Evolutionary conservation across 2,888 invertebrate species (phyloP).

Genomic region (Ennomos quercinarius): DNA sequence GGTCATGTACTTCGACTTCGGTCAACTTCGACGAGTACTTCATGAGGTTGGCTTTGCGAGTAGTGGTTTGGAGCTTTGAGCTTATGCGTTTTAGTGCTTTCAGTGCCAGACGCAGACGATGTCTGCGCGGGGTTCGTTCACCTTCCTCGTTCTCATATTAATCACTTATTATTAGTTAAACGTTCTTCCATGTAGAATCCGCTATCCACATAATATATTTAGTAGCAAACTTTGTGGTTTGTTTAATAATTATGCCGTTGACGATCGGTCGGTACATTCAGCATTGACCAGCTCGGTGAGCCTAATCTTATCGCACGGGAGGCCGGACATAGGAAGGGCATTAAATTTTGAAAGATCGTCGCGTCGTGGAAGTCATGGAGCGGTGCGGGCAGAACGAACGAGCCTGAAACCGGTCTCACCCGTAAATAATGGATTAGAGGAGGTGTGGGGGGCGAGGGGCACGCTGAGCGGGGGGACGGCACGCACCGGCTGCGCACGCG

Average conservation of each 20-base stretch:
- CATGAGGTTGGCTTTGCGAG: too few species aligned
- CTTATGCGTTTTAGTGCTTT: slow-evolving; percentile 67
- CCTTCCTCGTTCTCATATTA: slow-evolving; percentile 42
- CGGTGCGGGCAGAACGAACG: slow-evolving; percentile 76
- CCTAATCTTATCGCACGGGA: slow-evolving; percentile 81
- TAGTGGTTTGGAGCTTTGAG: too few species aligned
- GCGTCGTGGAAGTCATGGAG: slow-evolving; percentile 49
- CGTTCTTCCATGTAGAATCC: slow-evolving; percentile 22
- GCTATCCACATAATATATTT: neutral
- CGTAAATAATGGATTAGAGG: slow-evolving; percentile 85
- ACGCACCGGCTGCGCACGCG: slow-evolving; percentile 79
- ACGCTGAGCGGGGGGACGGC: slow-evolving; percentile 67
- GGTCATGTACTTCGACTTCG: too few species aligned
- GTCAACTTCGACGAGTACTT: too few species aligned
- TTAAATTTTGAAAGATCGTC: slow-evolving; percentile 81
- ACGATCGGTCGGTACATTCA: neutral
- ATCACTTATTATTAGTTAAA: slow-evolving; percentile 32
- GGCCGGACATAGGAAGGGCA: slow-evolving; percentile 85
- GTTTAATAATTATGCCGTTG: slow-evolving; percentile 29
- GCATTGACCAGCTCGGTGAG: slow-evolving; percentile 47
- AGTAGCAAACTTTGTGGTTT: slow-evolving; percentile 14
- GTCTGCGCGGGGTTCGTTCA: slow-evolving; percentile 64
- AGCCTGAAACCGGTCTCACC: slow-evolving; percentile 84
- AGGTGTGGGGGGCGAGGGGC: slow-evolving; percentile 68
- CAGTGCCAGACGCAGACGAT: slow-evolving; percentile 61